These are phyloP conservation scores for Pediacus dermestoides DNA, from an alignment of 2,888 invertebrate genomes.

Conservation along the genomic window DNA sequence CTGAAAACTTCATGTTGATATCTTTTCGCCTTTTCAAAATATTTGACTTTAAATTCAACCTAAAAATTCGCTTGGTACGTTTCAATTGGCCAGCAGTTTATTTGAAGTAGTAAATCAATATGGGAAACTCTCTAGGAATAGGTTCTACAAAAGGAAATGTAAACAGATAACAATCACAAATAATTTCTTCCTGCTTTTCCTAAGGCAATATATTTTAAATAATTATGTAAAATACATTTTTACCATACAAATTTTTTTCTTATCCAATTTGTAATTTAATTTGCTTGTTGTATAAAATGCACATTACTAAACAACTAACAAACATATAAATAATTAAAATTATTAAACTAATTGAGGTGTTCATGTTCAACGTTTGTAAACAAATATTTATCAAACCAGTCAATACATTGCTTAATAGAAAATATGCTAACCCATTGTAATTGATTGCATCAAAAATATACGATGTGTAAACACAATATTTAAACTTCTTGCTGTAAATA, in stretches of 20 bases:
- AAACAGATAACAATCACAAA: too few species aligned
- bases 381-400: constrained; percentile 81
- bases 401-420: constrained; percentile 76
- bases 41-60: too few species aligned
- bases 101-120: too few species aligned
- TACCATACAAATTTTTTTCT: neutral
- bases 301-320: constrained; percentile 44
- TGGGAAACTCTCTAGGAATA: too few species aligned
- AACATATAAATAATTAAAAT: constrained; percentile 61
- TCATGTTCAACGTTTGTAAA: constrained; percentile 59
- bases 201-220: neutral
- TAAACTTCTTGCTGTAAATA: constrained; percentile 29
- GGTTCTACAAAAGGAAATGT: too few species aligned
- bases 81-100: too few species aligned
- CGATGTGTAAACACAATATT: constrained; percentile 47
- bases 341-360: constrained; percentile 49
- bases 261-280: constrained; percentile 52
- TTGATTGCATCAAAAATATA: constrained; percentile 68
- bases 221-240: too few species aligned
- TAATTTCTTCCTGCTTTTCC: too few species aligned
- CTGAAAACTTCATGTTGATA: too few species aligned
- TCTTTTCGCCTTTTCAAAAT: too few species aligned
- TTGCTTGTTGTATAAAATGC: constrained; percentile 49
- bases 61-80: too few species aligned
- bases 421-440: constrained; percentile 78